Base-by-base conservation (phyloP, 1,140 invertebrate genomes). In the Drosophila sulfurigaster region DNA sequence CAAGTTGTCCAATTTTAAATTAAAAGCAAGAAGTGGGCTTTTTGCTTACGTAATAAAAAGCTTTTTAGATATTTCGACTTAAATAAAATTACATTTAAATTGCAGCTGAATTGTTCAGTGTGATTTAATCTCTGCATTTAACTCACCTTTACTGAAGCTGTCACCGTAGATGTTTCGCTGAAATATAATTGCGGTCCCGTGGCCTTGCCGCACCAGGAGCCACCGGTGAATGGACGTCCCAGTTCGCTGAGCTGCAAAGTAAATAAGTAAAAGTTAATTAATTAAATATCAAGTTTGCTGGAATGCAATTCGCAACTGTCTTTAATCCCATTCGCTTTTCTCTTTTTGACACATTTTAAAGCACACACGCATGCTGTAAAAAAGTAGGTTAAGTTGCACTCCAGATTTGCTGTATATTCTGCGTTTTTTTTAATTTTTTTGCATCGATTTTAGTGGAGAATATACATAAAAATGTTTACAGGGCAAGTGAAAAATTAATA, bases 131-230 rank as follows among this genome's bases (percentile, higher is more conserved):
- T 25, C 20, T 54, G 6, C 16, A 30, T 75, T 45, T 20, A 25
- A 83, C 91, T 91, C 78, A 92, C 92, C 91, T 95, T 95, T 11
- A 97, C 95, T 8, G 96, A 96, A 0, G 96, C 95, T 8, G 96
- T 96, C 43, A 97, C 96, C 2, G 96, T 97, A 65, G 96, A 95
- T 38, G 96, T 96, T 93, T 97, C 96, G 86, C 96, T 97, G 93
- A 96, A 97, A 92, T 97, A 97, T n/a, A 96, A 95, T 45, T 96
- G 96, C 32, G 95, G 95, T 49, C 95, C 95, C 2, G 95, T 94
- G 10, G 96, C 95, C 25, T 94, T 93, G 20, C 96, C 96, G 82
- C 96, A 97, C 96, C 96, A 97, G 2, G 95, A 97, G 54, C 96
- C 96, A 54, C 96, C 96, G 4, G 96, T 96, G 92, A 97, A 97